phyloP scores from a whole-genome alignment of 2,888 invertebrate species.

The Gastracanthus pulcherrimus region DNA sequence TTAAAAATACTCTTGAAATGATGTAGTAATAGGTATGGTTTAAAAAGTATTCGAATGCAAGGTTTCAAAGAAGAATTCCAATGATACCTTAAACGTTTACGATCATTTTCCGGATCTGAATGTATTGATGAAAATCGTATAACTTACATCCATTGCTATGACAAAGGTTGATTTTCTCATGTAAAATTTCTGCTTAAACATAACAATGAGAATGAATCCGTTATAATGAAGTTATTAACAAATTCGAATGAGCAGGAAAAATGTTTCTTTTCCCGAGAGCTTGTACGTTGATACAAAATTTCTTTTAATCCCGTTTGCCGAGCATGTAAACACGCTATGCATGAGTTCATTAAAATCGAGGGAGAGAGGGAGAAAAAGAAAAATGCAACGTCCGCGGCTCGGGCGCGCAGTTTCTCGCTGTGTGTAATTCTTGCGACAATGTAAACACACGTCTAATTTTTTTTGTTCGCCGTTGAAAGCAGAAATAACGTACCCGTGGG shows the following conservation, averaged over 20 bases:
- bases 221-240: background rate
- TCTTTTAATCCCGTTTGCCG: constrained; percentile 6
- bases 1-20: too few species aligned
- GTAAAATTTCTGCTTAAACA: too few species aligned
- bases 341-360: constrained; percentile 37
- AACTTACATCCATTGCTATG: too few species aligned
- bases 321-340: background rate
- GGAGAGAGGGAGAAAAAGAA: background rate
- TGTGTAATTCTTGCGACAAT: constrained; percentile 30
- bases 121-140: too few species aligned
- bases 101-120: too few species aligned
- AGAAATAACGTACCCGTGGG: constrained; percentile 41
- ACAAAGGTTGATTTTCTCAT: too few species aligned
- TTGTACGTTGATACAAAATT: background rate
- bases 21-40: too few species aligned
- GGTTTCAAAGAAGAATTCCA: too few species aligned
- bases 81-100: too few species aligned
- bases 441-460: constrained; percentile 38
- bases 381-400: background rate
- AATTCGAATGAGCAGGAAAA: background rate
- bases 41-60: too few species aligned
- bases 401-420: constrained; percentile 1
- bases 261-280: background rate
- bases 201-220: too few species aligned
- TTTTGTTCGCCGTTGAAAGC: background rate